phyloP scores from a whole-genome alignment of 2,113 vertebrate species.

The Smithornis capensis region DNA sequence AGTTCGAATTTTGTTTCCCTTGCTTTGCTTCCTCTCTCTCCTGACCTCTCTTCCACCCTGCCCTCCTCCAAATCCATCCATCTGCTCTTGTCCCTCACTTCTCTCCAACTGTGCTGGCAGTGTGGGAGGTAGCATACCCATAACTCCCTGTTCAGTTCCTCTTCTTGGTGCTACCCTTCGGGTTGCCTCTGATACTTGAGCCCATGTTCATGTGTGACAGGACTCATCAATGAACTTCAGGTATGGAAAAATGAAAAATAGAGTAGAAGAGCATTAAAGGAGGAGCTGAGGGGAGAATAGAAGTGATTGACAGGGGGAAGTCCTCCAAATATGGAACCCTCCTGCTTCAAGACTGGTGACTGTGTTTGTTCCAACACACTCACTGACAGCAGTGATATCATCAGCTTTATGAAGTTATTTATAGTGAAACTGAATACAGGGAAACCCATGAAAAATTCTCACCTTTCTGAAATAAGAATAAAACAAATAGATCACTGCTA shows the following conservation, averaged over 20 bases:
- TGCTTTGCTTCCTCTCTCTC: conserved; percentile 35
- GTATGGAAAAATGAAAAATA: not conserved
- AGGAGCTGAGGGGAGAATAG: not conserved
- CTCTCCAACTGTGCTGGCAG: conserved; percentile 1
- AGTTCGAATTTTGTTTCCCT: conserved; percentile 33
- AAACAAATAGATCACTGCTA: not conserved
- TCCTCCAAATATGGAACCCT: conserved; percentile 1
- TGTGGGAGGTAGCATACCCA: not conserved
- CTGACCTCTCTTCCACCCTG: conserved; percentile 34
- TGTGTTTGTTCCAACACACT: conserved; percentile 21
- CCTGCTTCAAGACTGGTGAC: not conserved
- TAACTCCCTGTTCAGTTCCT: not conserved
- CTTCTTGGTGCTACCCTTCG: not conserved
- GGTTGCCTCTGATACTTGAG: not conserved
- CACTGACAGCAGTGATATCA: conserved; percentile 1
- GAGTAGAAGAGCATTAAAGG: not conserved
- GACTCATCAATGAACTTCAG: not conserved
- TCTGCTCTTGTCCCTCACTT: conserved; percentile 64
- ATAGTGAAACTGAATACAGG: conserved; percentile 36
- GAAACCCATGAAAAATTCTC: conserved; percentile 29
- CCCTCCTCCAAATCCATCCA: conserved; percentile 55
- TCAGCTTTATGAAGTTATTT: conserved; percentile 51
- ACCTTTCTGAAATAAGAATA: not conserved
- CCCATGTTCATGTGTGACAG: not conserved
- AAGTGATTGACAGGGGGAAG: conserved; percentile 8